phyloP scores from a whole-genome alignment of 2,113 vertebrate species.

The Calyptomena viridis region DNA sequence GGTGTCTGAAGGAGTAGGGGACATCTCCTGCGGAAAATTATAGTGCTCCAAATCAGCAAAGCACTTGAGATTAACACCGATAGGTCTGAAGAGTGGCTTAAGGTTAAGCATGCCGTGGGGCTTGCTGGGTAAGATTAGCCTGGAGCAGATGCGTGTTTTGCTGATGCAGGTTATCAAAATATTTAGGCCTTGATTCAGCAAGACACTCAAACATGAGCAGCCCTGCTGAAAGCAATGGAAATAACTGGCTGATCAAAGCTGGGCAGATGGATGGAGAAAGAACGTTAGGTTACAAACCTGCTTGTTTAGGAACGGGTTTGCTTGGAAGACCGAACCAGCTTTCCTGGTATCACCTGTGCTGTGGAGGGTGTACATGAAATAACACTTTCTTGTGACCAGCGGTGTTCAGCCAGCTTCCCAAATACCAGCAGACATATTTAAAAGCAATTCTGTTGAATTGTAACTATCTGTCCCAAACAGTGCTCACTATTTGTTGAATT shows the following conservation, averaged over 20 bases:
- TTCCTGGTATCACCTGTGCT: fast-evolving
- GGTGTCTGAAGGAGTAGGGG: neutral
- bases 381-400: fast-evolving
- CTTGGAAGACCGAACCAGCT: neutral
- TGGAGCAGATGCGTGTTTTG: neutral
- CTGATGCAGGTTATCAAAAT: slow-evolving; percentile 29
- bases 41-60: neutral
- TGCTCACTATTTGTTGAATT: fast-evolving
- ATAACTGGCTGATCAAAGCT: neutral
- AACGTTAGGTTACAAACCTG: neutral
- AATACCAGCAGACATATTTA: neutral
- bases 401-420: neutral
- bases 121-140: slow-evolving; percentile 7
- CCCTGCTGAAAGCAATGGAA: neutral
- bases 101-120: neutral
- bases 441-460: neutral
- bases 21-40: neutral
- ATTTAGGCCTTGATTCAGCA: neutral
- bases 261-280: neutral
- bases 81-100: slow-evolving; percentile 22
- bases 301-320: neutral
- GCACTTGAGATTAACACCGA: slow-evolving; percentile 11
- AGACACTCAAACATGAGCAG: neutral
- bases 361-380: fast-evolving
- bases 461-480: neutral